Conservation (phyloP, 1,140 invertebrate genomes). For the Diachasma alloeum region DNA sequence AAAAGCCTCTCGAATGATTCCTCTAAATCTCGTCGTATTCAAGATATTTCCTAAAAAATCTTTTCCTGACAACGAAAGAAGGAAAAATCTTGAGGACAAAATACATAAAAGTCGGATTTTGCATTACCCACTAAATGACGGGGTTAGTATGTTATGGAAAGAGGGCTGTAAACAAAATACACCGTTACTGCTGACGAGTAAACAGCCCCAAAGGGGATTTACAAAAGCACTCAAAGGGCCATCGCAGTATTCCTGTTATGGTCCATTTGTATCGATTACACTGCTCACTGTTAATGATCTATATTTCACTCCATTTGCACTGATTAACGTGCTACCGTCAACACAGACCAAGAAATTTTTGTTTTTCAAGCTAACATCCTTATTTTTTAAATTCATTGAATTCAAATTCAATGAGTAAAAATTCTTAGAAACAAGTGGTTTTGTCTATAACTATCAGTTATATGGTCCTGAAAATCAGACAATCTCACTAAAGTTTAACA, state of each 20-base stretch:
- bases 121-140: conserved; percentile 5
- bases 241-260: background rate
- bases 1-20: too few species aligned
- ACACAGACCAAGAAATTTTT: too few species aligned
- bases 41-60: background rate
- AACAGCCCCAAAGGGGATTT: conserved; percentile 37
- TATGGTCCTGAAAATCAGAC: too few species aligned
- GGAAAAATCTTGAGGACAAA: background rate
- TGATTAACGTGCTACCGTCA: background rate
- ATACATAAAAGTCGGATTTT: background rate
- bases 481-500: too few species aligned
- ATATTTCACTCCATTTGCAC: conserved; percentile 22
- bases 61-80: background rate
- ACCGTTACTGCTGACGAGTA: conserved; percentile 41
- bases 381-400: too few species aligned
- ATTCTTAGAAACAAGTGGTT: too few species aligned
- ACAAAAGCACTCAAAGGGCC: conserved; percentile 32
- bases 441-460: too few species aligned
- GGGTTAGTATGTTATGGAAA: conserved; percentile 44
- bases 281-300: conserved; percentile 32
- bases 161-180: conserved; percentile 48
- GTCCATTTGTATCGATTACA: conserved; percentile 42
- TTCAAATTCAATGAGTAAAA: too few species aligned
- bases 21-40: too few species aligned
- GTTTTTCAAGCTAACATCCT: too few species aligned